phyloP scores from a whole-genome alignment of 2,797 vertebrate species.

The Melanotaenia trifasciata region DNA sequence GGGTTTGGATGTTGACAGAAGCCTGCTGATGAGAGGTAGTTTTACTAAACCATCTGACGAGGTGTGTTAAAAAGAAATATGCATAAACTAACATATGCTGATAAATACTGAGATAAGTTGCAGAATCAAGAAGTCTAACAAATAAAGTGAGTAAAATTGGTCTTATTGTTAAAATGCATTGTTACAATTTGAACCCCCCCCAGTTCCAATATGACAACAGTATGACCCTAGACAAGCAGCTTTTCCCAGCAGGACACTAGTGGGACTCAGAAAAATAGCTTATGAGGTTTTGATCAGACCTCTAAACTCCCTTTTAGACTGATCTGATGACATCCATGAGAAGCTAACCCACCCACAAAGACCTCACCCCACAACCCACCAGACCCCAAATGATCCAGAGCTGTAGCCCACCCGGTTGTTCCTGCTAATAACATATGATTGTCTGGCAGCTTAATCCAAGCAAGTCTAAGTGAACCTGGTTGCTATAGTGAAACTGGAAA shows the following conservation, averaged over 20 bases:
- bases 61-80: slow-evolving; percentile 1
- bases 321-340: background rate
- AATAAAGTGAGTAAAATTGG: too few species aligned
- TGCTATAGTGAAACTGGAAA: background rate
- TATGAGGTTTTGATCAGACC: background rate
- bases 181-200: too few species aligned
- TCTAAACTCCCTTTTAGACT: background rate
- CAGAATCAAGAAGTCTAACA: too few species aligned
- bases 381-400: background rate
- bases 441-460: background rate
- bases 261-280: background rate
- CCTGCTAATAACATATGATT: background rate
- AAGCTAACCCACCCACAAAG: background rate
- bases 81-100: background rate
- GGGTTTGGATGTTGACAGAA: slow-evolving; percentile 65
- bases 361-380: background rate
- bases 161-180: too few species aligned
- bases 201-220: too few species aligned
- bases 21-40: slow-evolving; percentile 39
- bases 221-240: too few species aligned
- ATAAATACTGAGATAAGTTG: too few species aligned
- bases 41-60: slow-evolving; percentile 23
- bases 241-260: too few species aligned
- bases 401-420: background rate
- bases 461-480: background rate